These are phyloP conservation scores for Odobenus rosmarus DNA, from an alignment of 2,113 vertebrate species.

Conservation along the genomic window DNA sequence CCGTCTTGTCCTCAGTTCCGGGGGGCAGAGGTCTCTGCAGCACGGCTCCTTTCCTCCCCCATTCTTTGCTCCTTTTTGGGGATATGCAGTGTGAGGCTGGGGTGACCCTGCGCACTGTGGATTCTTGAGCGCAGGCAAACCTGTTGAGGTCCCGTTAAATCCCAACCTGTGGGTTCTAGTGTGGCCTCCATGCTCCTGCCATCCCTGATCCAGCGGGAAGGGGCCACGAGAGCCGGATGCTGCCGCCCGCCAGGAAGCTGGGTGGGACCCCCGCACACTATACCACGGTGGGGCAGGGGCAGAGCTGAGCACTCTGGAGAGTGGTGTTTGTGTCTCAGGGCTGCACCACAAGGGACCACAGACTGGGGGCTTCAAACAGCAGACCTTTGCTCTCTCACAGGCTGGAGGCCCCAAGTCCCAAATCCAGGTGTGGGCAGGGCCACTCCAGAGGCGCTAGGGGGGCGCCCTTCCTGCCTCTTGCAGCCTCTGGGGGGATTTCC, in stretches of 20 bases:
- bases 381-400: not conserved
- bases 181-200: fast-evolving
- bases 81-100: fast-evolving
- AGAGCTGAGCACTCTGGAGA: not conserved
- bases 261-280: fast-evolving
- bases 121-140: fast-evolving
- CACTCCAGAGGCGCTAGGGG: not conserved
- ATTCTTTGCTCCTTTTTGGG: not conserved
- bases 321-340: not conserved
- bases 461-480: not conserved
- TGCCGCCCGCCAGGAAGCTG: not conserved
- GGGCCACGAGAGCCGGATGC: not conserved
- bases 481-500: no score
- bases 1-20: fast-evolving
- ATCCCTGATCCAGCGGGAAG: fast-evolving
- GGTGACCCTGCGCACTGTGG: not conserved
- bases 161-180: fast-evolving
- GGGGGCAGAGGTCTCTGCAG: no score
- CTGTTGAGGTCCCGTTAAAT: not conserved
- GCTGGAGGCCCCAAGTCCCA: not conserved
- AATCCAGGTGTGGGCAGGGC: not conserved
- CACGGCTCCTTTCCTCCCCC: fast-evolving
- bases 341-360: not conserved
- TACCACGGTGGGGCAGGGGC: fast-evolving
- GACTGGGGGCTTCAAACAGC: not conserved